Base-by-base conservation (phyloP, 2,113 vertebrate genomes). In the Andinoacara biseriatus region DNA sequence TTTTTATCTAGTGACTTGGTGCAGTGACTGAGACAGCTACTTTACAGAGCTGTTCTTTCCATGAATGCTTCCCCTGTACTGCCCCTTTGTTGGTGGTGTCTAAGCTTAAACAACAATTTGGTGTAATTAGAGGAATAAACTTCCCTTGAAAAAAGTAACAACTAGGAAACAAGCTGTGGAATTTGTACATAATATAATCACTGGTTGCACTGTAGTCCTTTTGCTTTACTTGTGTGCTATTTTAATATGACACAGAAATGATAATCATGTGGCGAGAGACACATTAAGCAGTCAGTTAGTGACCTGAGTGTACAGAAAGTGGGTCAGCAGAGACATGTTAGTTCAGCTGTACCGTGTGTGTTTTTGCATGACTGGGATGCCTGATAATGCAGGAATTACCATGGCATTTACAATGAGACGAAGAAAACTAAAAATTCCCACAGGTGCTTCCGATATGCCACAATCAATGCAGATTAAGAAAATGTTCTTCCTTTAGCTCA, bases 251-350 rank as follows among this genome's bases (percentile, higher is more conserved):
- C 88, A 87, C 76, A 89, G 80, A 79, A 52, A 75, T 46, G 20
- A 83, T 43, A 58, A 78, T 78, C 24, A 57, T 43, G 15, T 63
- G 62, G 26, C 52, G 69, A 60, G 89, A 65, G 69, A 81, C 81
- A 82, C 63, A 84, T 86, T 85, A 81, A 90, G 78, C 22, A 76
- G 35, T n/a, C 76, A 75, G 56, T 88, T 83, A 84, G 69, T 58
- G 72, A 83, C 83, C 46, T 89, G 57, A 86, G 58, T 86, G 38
- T 10, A 24, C 26, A 74, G 58, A 62, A 84, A 81, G 63, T 91
- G 67, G 88, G 86, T 83, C 85, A 87, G 74, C 49, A 62, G 77
- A 83, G 38, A 31, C 56, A 58, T 10, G 49, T 63, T 67, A 22
- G 33, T 24, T 82, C 35, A 58, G 58, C 72, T 49, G 62, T 4